These are phyloP conservation scores for Stichopus chloronotus DNA, from an alignment of 35 echinoderm and acorn worm species.

Conservation along the genomic window DNA sequence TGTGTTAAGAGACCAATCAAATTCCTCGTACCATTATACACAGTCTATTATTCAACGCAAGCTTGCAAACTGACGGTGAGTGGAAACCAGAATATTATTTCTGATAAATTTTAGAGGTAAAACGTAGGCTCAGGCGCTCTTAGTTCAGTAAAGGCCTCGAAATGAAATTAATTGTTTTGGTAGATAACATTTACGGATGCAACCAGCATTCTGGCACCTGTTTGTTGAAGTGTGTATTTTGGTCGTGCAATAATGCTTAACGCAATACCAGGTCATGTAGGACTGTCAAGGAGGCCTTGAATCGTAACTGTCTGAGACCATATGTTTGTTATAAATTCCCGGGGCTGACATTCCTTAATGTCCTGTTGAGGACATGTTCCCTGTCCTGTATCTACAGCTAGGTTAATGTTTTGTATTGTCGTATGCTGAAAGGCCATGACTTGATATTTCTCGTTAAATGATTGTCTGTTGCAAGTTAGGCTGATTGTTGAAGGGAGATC, in stretches of 20 bases:
- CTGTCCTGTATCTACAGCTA: background rate
- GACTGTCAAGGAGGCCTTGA: slow-evolving; percentile 14
- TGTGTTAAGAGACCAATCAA: slow-evolving; percentile 71
- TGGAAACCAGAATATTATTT: slow-evolving; percentile 99
- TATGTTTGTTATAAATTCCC: slow-evolving; percentile 42
- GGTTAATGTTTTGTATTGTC: background rate
- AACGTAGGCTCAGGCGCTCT: slow-evolving; percentile 81
- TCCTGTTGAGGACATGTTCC: background rate
- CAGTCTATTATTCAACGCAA: slow-evolving; percentile 92
- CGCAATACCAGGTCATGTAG: slow-evolving; percentile 61
- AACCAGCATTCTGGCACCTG: slow-evolving; percentile 49
- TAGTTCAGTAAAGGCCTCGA: slow-evolving; percentile 23
- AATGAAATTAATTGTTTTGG: slow-evolving; percentile 25
- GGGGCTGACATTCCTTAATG: background rate
- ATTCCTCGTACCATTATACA: slow-evolving; percentile 75
- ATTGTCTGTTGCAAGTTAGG: background rate
- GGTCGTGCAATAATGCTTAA: slow-evolving; percentile 86
- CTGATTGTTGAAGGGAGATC: background rate
- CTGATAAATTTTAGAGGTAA: slow-evolving; percentile 99
- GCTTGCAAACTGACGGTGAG: slow-evolving; percentile 98
- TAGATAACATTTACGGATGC: slow-evolving; percentile 47
- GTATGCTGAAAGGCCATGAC: background rate
- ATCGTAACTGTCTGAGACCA: slow-evolving; percentile 16
- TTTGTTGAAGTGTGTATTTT: slow-evolving; percentile 58
- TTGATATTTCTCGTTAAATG: background rate